Evolutionary conservation across 2,113 vertebrate species (phyloP).

Genomic region (Ptychochromis oligacanthus): DNA sequence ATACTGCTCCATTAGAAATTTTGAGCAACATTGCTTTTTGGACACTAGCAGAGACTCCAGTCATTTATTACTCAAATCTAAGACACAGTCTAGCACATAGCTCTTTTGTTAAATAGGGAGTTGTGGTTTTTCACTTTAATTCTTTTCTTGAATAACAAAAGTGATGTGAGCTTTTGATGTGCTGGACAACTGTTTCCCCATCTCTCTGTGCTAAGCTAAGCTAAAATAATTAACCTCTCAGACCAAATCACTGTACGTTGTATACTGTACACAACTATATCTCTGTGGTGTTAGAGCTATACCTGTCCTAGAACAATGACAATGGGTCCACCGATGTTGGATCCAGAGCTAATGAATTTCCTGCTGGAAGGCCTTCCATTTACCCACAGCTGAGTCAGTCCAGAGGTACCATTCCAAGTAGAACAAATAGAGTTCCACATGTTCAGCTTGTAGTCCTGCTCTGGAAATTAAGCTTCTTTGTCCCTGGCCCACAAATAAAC

Average conservation of each 20-base stretch:
- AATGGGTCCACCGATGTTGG: constrained; percentile 1
- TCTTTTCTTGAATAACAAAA: background rate
- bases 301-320: constrained; percentile 62
- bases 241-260: background rate
- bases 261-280: background rate
- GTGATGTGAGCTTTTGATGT: background rate
- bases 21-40: background rate
- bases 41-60: background rate
- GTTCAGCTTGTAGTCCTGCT: constrained; percentile 25
- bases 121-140: background rate
- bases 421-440: constrained; percentile 58
- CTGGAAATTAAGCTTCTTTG: fast-evolving
- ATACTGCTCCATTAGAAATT: background rate
- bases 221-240: background rate
- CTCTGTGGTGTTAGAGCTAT: background rate
- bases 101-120: background rate
- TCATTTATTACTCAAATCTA: background rate
- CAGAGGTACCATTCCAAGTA: constrained; percentile 45
- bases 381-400: constrained; percentile 59
- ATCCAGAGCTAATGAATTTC: constrained; percentile 10
- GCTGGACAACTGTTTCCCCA: background rate
- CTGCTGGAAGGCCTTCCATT: constrained; percentile 40
- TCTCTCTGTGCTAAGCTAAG: background rate
- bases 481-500: fast-evolving
- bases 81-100: too few relatives aligned